These are phyloP conservation scores for Drosophila kanapiae DNA, from an alignment of 1,140 invertebrate species.

Conservation along the genomic window DNA sequence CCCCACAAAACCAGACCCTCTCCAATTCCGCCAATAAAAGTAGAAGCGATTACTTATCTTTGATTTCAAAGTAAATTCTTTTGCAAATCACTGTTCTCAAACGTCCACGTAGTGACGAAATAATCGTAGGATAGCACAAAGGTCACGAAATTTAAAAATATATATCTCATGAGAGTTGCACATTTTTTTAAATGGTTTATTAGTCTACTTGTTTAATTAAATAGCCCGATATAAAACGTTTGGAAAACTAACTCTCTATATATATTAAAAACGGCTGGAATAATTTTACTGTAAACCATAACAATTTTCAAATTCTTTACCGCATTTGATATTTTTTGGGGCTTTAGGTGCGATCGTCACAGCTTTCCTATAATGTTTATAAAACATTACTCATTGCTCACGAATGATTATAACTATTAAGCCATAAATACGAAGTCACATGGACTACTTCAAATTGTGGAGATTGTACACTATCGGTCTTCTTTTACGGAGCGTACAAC, in stretches of 20 bases:
- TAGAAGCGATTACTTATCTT: not conserved
- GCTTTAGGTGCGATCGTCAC: not conserved
- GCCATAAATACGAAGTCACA: conserved; percentile 3
- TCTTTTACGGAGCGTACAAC: not conserved
- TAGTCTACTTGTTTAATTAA: too few relatives aligned
- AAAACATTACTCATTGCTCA: not conserved
- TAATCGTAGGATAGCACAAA: too few relatives aligned
- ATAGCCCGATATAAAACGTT: too few relatives aligned
- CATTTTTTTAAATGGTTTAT: too few relatives aligned
- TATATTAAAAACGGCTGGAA: too few relatives aligned
- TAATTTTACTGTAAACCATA: too few relatives aligned
- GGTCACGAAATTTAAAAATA: not conserved
- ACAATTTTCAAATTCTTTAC: too few relatives aligned
- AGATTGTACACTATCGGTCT: not conserved
- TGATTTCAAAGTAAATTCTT: not conserved
- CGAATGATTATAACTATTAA: not conserved
- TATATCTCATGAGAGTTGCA: too few relatives aligned
- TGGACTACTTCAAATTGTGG: not conserved
- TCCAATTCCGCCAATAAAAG: not conserved
- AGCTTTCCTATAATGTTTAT: not conserved
- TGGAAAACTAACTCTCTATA: too few relatives aligned
- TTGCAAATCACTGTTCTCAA: not conserved
- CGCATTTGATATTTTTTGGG: not conserved
- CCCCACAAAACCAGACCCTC: not conserved
- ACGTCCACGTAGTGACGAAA: not conserved